Evolutionary conservation across 2,113 vertebrate species (phyloP), one percentile per base, ranked within the genome.

Genomic region (Ammodytes marinus): DNA sequence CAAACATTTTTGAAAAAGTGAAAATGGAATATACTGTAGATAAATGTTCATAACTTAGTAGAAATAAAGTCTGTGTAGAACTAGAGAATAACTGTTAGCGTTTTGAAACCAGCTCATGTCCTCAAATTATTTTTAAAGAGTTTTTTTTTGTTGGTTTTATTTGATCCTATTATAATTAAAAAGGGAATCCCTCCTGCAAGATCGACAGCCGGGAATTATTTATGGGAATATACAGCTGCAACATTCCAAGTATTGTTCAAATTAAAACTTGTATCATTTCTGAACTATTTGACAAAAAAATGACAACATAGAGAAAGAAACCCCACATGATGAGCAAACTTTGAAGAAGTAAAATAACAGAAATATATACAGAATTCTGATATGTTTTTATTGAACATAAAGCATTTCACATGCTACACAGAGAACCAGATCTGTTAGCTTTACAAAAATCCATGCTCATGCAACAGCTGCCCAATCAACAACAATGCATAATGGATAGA

Each of bases 381-480:
- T 49, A 19, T 55, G 5, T 15, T 35, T 91, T 92, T 90, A 90
- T 86, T 88, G 58, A 66, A 81, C 57, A 54, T 64, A 46, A 82
- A 72, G 61, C 83, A 73, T 58, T 58, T 8, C n/a, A 65, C 72
- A 79, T 84, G 80, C 81, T 19, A 47, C 47, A 83, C 11, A n/a
- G 12, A 75, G 46, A 66, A 77, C 14, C 42, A 54, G 37, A 1
- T 42, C 43, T 40, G 14, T 75, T 61, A 64, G 65, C 17, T 49
- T 63, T 5, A 65, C 52, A 75, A 71, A 83, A 78, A n/a, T 3
- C 6, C 81, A 86, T 74, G 76, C 79, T 66, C 11, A 1, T 70
- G 60, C 67, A 19, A 19, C 63, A 54, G 37, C 66, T 10, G 47
- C 15, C 55, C 15, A 19, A 45, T 55, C 63, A 69, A 8, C 61